phyloP scores from a whole-genome alignment of 2,888 invertebrate genomes.

The Epinotia brunnichana region DNA sequence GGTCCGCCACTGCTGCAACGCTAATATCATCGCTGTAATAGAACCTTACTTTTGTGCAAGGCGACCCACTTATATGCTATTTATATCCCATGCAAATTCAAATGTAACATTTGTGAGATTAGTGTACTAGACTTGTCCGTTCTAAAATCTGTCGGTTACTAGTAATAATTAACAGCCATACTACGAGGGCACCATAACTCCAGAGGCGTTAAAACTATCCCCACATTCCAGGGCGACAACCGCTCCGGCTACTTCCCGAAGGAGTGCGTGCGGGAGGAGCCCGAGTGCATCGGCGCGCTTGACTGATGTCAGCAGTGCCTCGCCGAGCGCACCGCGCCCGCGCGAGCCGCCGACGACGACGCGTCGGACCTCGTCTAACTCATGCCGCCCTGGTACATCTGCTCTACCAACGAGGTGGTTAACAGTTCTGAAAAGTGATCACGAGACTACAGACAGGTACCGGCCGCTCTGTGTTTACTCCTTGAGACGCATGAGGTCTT shows the following conservation, averaged over 20 bases:
- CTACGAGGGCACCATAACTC: neutral
- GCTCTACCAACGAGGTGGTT: neutral
- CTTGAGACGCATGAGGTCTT: neutral
- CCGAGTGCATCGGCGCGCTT: slow-evolving; percentile 78
- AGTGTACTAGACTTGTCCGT: neutral
- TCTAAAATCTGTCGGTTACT: neutral
- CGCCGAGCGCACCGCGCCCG: slow-evolving; percentile 71
- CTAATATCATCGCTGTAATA: too few relatives aligned
- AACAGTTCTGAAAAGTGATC: neutral
- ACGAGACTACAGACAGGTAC: neutral
- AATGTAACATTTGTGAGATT: too few relatives aligned
- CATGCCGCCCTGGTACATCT: slow-evolving; percentile 18
- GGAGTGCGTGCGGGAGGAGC: slow-evolving; percentile 88
- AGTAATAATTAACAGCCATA: neutral
- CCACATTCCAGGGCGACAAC: slow-evolving; percentile 70
- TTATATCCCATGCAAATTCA: too few relatives aligned
- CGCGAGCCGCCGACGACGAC: slow-evolving; percentile 45
- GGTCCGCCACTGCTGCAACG: too few relatives aligned
- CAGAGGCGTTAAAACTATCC: neutral
- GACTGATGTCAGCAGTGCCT: slow-evolving; percentile 81
- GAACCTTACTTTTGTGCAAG: too few relatives aligned
- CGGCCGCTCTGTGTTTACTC: neutral
- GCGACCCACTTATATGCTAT: too few relatives aligned
- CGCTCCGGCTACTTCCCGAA: slow-evolving; percentile 90
- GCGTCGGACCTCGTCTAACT: slow-evolving; percentile 45